phyloP scores from a whole-genome alignment of 2,797 vertebrate species.

The Semotilus atromaculatus region DNA sequence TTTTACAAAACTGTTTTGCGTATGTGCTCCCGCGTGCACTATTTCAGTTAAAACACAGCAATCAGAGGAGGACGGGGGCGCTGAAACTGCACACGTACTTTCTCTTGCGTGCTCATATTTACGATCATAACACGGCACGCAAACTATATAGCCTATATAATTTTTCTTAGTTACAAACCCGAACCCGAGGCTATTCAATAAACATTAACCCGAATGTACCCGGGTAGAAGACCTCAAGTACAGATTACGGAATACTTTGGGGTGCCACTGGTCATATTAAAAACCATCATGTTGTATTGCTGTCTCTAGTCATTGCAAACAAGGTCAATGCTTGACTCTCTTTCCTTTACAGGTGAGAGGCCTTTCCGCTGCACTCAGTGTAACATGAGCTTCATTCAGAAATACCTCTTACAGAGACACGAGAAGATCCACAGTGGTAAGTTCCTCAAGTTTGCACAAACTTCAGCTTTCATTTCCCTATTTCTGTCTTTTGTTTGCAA shows the following conservation, averaged over 20 bases:
- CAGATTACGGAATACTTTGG: not conserved
- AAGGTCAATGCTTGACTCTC: not conserved
- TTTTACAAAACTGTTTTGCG: too few relatives aligned
- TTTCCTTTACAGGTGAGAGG: conserved; percentile 82
- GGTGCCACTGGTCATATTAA: not conserved
- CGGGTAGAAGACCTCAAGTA: too few relatives aligned
- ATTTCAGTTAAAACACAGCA: too few relatives aligned
- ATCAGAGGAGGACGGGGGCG: too few relatives aligned
- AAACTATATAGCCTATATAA: too few relatives aligned
- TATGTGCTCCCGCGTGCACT: too few relatives aligned
- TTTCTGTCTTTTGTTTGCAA: not conserved
- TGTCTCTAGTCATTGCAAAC: conserved; percentile 2
- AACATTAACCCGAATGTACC: too few relatives aligned
- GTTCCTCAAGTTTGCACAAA: conserved; percentile 39
- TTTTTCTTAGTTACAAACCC: too few relatives aligned
- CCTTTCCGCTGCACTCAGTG: conserved; percentile 98
- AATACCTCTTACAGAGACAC: conserved; percentile 95
- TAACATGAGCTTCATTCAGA: conserved; percentile 99
- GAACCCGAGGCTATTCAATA: too few relatives aligned
- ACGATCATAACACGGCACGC: too few relatives aligned
- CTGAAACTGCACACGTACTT: too few relatives aligned
- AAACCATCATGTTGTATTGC: not conserved
- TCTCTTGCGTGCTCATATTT: too few relatives aligned
- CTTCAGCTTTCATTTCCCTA: not conserved
- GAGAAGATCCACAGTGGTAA: conserved; percentile 97